Conservation (phyloP, 2,888 invertebrate species). For the Abrostola tripartita region DNA sequence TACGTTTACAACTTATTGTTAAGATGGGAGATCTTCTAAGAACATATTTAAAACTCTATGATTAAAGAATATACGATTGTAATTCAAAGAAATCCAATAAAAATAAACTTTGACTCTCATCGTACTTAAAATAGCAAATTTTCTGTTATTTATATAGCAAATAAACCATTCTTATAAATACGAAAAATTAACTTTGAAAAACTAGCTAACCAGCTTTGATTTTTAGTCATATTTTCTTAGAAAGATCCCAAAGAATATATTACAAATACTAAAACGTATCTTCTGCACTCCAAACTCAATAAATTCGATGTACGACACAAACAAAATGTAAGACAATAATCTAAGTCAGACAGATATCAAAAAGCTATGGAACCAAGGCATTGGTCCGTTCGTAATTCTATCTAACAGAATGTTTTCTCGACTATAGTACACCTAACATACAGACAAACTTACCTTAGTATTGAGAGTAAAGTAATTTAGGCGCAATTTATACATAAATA, state of each 20-base stretch:
- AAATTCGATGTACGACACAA: constrained; percentile 44
- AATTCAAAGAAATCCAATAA: not conserved
- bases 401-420: constrained; percentile 28
- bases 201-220: too few species aligned
- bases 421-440: constrained; percentile 31
- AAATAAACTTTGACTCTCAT: not conserved
- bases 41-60: constrained; percentile 1
- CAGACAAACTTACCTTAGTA: constrained; percentile 12
- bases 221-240: too few species aligned
- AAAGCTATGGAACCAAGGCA: constrained; percentile 55
- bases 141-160: too few species aligned
- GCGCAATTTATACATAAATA: constrained; percentile 20
- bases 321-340: constrained; percentile 35
- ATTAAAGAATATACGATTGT: not conserved
- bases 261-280: not conserved
- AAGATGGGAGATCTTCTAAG: constrained; percentile 1
- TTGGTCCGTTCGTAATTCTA: constrained; percentile 58
- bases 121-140: too few species aligned
- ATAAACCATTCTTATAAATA: too few species aligned
- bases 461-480: constrained; percentile 41
- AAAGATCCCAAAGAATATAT: not conserved
- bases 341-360: constrained; percentile 40
- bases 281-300: constrained; percentile 2
- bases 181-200: too few species aligned
- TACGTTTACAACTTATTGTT: not conserved